Evolutionary conservation across 1,140 invertebrate species (phyloP).

Genomic region (Drosophila ficusphila): DNA sequence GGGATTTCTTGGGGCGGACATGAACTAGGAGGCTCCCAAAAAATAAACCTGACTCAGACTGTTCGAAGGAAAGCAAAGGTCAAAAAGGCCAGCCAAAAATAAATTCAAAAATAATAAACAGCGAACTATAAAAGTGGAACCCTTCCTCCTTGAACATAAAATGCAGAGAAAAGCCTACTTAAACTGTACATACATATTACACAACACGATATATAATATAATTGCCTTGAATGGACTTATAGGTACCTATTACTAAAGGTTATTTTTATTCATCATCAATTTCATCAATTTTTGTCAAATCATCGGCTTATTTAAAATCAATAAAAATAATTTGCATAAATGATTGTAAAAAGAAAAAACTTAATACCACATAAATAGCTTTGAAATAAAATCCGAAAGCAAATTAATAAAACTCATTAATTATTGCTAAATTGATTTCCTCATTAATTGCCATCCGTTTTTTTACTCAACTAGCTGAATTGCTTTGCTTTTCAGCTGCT

Average conservation of each 20-base stretch:
- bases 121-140: neutral
- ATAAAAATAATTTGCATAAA: too few species aligned
- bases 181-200: neutral
- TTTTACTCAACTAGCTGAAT: too few species aligned
- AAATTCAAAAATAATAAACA: constrained; percentile 39
- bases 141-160: neutral
- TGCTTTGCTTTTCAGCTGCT: neutral
- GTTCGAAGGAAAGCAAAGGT: neutral
- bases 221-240: neutral
- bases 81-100: neutral
- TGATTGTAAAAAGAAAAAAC: too few species aligned
- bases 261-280: too few species aligned
- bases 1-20: neutral
- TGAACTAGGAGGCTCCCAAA: neutral
- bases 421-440: neutral
- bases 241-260: too few species aligned
- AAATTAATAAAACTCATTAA: too few species aligned
- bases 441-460: too few species aligned
- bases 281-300: too few species aligned
- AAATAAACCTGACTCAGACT: constrained; percentile 10
- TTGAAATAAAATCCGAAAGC: too few species aligned
- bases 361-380: too few species aligned
- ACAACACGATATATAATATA: neutral
- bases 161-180: neutral
- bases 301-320: too few species aligned